Evolutionary conservation across 2,888 invertebrate genomes (phyloP).

Genomic region (Drosophila multiciliata): DNA sequence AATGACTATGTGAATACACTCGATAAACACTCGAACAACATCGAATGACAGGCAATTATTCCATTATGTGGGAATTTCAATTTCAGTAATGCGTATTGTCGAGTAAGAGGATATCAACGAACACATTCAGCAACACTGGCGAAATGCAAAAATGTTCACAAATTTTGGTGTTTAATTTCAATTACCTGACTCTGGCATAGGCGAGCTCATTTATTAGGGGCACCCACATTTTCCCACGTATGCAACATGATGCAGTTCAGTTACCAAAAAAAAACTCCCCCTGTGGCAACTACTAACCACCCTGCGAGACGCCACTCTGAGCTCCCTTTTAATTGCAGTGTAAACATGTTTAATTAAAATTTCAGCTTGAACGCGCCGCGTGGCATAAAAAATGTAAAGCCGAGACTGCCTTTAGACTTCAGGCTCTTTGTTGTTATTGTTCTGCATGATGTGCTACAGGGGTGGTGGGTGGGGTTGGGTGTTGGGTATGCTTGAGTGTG

Average conservation of each 20-base stretch:
- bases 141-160: constrained; percentile 1
- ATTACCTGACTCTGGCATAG: constrained; percentile 4
- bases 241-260: constrained; percentile 17
- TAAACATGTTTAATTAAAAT: constrained; percentile 79
- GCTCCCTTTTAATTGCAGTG: constrained; percentile 72
- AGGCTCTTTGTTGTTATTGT: constrained; percentile 35
- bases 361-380: constrained; percentile 66
- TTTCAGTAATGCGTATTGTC: constrained; percentile 27
- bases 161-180: constrained; percentile 42
- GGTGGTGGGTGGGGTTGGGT: neutral
- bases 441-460: constrained; percentile 20
- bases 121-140: constrained; percentile 7
- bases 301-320: constrained; percentile 7
- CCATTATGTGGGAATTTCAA: constrained; percentile 57
- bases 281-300: neutral
- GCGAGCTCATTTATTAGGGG: neutral
- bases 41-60: constrained; percentile 3
- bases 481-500: constrained; percentile 20
- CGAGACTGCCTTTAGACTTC: constrained; percentile 66
- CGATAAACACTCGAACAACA: constrained; percentile 9
- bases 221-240: constrained; percentile 28
- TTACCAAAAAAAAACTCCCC: constrained; percentile 6
- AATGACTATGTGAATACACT: constrained; percentile 3
- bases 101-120: neutral
- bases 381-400: constrained; percentile 53